Evolutionary conservation across 2,113 vertebrate species (phyloP), one percentile per base, ranked within the genome.

Genomic region (Sturnus vulgaris): DNA sequence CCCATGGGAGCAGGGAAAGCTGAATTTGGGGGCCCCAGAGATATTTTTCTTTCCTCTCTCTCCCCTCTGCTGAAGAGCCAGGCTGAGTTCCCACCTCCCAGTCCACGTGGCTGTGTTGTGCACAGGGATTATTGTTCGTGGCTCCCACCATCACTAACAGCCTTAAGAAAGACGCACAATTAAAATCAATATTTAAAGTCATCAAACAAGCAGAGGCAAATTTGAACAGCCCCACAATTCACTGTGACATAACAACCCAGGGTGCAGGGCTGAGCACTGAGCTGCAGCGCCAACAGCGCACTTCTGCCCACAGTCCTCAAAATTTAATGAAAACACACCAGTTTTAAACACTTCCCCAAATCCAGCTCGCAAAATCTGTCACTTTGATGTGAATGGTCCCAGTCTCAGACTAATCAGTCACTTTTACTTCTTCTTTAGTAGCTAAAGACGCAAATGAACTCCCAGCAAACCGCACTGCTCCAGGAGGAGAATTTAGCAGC

Each of bases 361-460:
- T 68, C 87, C 86, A 79, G 93, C 93, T 89, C 59, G 3, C 91
- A 86, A 96, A 93, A 96, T 78, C 94, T 87, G 96, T 95, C 94
- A 90, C 89, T 94, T 87, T 95, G 93, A 95, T 96, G 91, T 35
- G 92, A 96, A 90, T 5, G 76, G 91, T 88, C 89, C 78, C 94
- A 47, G 89, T 52, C 89, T 89, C 63, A 95, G 82, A 49, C 92
- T 85, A 93, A 95, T 96, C 94, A 95, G 94, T 97, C 92, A 93
- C 92, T 93, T 97, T 93, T 87, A 92, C 90, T 96, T 89, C 82
- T 82, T 92, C 78, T 92, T 96, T 85, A 95, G 95, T 66, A 85
- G 85, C 88, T 95, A 49, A 94, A 94, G 86, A 96, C 82, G 46
- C 86, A 96, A 96, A 96, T 96, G 96, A 95, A 94, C 95, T 97